Conservation (phyloP, 1,140 invertebrate species). For the Magallana angulata region DNA sequence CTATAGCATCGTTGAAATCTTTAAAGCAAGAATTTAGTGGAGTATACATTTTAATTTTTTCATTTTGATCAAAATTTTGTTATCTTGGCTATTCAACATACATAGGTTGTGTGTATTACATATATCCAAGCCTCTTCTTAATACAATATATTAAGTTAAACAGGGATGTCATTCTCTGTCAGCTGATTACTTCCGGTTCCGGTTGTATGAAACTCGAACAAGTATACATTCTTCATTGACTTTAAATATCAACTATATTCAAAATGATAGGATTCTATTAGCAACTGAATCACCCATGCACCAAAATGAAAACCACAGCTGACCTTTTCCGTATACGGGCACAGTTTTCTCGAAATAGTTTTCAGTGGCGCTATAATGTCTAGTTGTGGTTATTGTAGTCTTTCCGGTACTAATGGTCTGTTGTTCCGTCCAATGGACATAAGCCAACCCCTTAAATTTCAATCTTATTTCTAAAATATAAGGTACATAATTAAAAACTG, state of each 20-base stretch:
- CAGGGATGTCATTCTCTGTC: not conserved
- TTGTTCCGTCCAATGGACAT: conserved; percentile 70
- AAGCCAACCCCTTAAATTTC: conserved; percentile 63
- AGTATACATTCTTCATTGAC: too few species aligned
- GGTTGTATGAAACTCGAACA: too few species aligned
- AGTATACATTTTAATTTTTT: not conserved
- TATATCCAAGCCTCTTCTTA: too few species aligned
- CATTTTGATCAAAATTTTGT: not conserved
- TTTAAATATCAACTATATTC: too few species aligned
- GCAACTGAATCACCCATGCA: too few species aligned
- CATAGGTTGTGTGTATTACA: not conserved
- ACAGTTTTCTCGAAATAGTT: conserved; percentile 68
- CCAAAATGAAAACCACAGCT: not conserved
- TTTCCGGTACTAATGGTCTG: conserved; percentile 67
- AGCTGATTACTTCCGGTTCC: too few species aligned
- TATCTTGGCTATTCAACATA: not conserved
- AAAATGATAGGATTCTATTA: too few species aligned
- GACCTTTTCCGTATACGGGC: conserved; percentile 69
- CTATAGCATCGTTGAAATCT: too few species aligned
- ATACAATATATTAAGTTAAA: not conserved
- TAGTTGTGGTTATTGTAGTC: conserved; percentile 60
- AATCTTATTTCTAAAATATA: conserved; percentile 66
- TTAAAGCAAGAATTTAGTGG: not conserved
- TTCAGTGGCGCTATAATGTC: conserved; percentile 66
- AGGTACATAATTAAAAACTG: too few species aligned